A percentile compares a stretch with the other conserved stretches of the same genome.
Conservation (phyloP, 2,888 invertebrate species). For the Mamestra brassicae region DNA sequence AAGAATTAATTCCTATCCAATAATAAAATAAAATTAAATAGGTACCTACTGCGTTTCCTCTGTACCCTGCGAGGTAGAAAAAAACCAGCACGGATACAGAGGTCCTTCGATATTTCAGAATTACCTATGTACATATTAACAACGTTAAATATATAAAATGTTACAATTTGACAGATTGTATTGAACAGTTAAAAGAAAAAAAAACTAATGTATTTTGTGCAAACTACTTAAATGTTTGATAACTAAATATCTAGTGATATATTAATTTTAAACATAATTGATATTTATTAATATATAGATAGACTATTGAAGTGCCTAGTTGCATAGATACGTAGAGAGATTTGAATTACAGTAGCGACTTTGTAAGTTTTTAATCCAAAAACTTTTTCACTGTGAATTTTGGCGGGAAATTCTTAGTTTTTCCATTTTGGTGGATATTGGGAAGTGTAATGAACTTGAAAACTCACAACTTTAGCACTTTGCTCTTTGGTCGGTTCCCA, state of each 20-base stretch:
- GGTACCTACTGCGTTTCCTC: not conserved
- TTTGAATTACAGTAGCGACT: constrained; percentile 48
- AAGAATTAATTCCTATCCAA: constrained; percentile 23
- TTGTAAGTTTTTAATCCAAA: constrained; percentile 27
- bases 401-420: constrained; percentile 18
- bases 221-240: constrained; percentile 50
- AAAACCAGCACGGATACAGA: constrained; percentile 2
- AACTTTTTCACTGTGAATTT: constrained; percentile 14
- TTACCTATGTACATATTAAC: constrained; percentile 58
- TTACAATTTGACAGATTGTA: constrained; percentile 58
- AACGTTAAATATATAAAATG: constrained; percentile 49
- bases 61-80: constrained; percentile 5
- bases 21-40: constrained; percentile 15
- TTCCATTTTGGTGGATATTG: not conserved
- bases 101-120: constrained; percentile 37
- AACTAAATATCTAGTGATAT: constrained; percentile 59
- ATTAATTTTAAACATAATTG: constrained; percentile 59
- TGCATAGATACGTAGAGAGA: constrained; percentile 70
- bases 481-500: not conserved
- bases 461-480: not conserved
- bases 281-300: constrained; percentile 48
- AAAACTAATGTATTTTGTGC: constrained; percentile 53
- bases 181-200: constrained; percentile 50
- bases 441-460: not conserved
- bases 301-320: constrained; percentile 80